Percentiles rank a stretch among this genome's conserved stretches.
Evolutionary conservation across 2,113 vertebrate genomes (phyloP).

Genomic region (Hucho hucho): DNA sequence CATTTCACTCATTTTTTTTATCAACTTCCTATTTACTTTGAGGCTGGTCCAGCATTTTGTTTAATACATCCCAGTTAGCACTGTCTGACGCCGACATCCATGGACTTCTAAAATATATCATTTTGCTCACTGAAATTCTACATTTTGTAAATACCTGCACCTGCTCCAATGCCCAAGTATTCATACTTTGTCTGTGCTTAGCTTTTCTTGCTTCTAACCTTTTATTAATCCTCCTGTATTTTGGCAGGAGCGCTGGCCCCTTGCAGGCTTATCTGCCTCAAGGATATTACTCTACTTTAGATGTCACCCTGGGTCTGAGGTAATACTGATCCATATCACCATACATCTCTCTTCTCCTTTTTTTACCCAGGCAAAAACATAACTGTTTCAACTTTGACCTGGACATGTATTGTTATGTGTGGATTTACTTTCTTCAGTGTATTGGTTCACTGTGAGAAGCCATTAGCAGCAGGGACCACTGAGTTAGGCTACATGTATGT

Average conservation of each 20-base stretch:
- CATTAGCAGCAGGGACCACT: not conserved
- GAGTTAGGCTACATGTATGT: not conserved
- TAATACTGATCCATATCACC: not conserved
- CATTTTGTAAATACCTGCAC: no score
- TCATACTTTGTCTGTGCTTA: not conserved
- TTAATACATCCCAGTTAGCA: no score
- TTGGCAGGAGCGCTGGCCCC: not conserved
- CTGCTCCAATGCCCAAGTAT: no score
- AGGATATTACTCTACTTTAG: not conserved
- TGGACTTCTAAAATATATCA: no score
- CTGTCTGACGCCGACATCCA: no score
- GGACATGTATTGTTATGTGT: not conserved
- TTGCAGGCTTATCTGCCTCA: not conserved
- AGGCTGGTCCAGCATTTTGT: no score
- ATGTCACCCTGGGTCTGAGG: slow-evolving; percentile 1
- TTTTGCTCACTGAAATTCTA: no score
- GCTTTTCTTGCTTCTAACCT: not conserved
- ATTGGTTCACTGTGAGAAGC: not conserved
- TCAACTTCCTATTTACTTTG: no score
- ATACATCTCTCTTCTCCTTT: not conserved
- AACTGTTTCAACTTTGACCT: not conserved
- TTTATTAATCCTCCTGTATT: not conserved
- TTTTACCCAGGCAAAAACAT: not conserved
- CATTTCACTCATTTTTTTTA: no score
- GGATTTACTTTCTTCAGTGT: not conserved